Conservation (phyloP, 1,140 invertebrate species). For the Drosophila murphyi region DNA sequence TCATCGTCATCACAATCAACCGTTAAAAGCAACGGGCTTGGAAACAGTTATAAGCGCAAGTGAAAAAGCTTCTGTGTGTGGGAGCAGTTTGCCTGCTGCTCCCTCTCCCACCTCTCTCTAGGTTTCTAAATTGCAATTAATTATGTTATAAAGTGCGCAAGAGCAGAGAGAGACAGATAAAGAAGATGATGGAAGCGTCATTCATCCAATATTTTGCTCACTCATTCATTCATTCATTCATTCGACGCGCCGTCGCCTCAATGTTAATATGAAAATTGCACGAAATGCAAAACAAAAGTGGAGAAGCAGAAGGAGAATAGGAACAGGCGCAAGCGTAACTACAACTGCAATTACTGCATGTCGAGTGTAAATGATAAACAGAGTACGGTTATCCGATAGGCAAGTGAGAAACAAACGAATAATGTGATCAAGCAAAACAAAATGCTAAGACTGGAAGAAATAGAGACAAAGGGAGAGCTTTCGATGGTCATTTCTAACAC, state of each 20-base stretch:
- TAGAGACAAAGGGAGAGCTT: neutral
- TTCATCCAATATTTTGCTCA: constrained; percentile 24
- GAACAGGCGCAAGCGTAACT: constrained; percentile 20
- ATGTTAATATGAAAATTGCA: constrained; percentile 83
- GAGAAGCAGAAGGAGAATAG: constrained; percentile 4
- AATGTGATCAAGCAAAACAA: constrained; percentile 21
- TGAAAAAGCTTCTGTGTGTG: constrained; percentile 64
- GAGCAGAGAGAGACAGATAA: constrained; percentile 8
- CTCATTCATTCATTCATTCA: constrained; percentile 52
- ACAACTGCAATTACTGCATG: constrained; percentile 39
- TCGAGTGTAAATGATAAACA: constrained; percentile 26
- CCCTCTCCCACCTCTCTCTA: constrained; percentile 14
- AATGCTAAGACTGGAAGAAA: constrained; percentile 5
- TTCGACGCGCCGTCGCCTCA: constrained; percentile 46
- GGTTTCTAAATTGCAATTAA: constrained; percentile 80
- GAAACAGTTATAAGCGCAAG: constrained; percentile 77
- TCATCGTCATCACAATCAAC: constrained; percentile 81
- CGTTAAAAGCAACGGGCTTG: constrained; percentile 80
- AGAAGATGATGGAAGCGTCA: constrained; percentile 35
- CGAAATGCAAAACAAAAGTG: constrained; percentile 44
- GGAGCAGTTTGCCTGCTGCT: constrained; percentile 9
- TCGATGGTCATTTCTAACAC: constrained; percentile 31
- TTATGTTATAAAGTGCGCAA: constrained; percentile 61
- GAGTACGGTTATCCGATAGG: constrained; percentile 63
- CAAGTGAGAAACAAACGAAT: constrained; percentile 53